Percentiles rank a stretch among this genome's conserved stretches.
phyloP scores from a whole-genome alignment of 1,140 invertebrate species.

The Brachionus sp. region DNA sequence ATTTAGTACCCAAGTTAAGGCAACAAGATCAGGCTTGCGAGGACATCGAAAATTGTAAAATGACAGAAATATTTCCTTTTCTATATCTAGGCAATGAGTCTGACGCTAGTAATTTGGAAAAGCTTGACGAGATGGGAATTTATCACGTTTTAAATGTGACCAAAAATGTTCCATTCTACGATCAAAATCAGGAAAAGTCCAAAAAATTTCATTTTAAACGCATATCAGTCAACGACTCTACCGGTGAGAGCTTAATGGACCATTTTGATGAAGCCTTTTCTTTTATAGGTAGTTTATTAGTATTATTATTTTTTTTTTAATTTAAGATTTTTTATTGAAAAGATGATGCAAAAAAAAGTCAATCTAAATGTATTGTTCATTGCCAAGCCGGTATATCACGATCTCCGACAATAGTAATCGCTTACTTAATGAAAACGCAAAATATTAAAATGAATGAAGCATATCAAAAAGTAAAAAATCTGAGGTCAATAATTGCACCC shows the following conservation, averaged over 20 bases:
- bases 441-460: conserved; percentile 27
- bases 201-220: conserved; percentile 2
- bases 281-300: neutral
- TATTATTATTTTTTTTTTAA: neutral
- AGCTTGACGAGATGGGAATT: conserved; percentile 21
- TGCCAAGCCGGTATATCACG: conserved; percentile 56
- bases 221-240: conserved; percentile 19
- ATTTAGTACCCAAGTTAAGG: neutral
- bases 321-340: neutral
- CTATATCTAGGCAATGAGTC: conserved; percentile 8
- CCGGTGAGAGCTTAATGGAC: neutral
- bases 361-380: conserved; percentile 54
- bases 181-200: neutral
- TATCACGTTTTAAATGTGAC: conserved; percentile 37
- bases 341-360: conserved; percentile 23
- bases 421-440: conserved; percentile 52
- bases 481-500: neutral
- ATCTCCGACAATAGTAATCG: conserved; percentile 54
- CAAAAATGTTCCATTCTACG: conserved; percentile 11
- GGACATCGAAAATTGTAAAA: conserved; percentile 26
- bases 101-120: conserved; percentile 6
- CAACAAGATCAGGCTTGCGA: neutral
- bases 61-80: conserved; percentile 12
- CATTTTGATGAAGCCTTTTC: conserved; percentile 34
- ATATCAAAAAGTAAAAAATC: conserved; percentile 26